These are phyloP conservation scores for Eristalinus sepulchralis DNA, from an alignment of 2,888 invertebrate genomes.

Conservation along the genomic window DNA sequence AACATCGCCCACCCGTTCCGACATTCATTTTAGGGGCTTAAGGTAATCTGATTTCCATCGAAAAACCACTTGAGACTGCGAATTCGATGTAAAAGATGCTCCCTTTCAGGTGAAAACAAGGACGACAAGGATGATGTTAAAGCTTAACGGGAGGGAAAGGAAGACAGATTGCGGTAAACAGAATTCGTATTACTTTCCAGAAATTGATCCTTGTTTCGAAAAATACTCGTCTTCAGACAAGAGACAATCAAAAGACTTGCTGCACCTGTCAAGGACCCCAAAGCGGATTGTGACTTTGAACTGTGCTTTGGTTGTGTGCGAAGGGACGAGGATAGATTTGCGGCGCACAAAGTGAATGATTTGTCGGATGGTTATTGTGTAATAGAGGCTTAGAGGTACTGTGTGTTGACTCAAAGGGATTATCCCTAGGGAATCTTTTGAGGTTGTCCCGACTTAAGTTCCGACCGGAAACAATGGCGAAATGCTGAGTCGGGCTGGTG, in stretches of 20 bases:
- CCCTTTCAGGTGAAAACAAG: not conserved
- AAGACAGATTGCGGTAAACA: not conserved
- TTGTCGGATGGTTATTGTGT: constrained; percentile 1
- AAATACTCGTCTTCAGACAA: not conserved
- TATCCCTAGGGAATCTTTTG: not conserved
- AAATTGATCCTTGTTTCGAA: not conserved
- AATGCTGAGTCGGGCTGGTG: not conserved
- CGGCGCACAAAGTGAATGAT: constrained; percentile 9
- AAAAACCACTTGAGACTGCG: not conserved
- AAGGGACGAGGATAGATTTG: not conserved
- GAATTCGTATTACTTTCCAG: not conserved
- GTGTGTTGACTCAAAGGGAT: not conserved
- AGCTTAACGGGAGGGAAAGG: not conserved
- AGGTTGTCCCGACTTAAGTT: not conserved
- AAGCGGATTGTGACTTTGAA: constrained; percentile 15
- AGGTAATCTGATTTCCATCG: not conserved
- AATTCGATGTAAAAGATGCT: not conserved
- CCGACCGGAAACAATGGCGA: not conserved
- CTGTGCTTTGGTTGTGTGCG: not conserved
- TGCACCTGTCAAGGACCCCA: constrained; percentile 2
- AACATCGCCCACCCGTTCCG: not conserved
- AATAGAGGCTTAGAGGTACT: not conserved
- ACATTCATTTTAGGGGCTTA: not conserved
- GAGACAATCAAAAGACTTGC: not conserved
- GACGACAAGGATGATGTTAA: not conserved